Evolutionary conservation across 37 sponge, comb jelly and placozoan genomes (phyloP).

Genomic region (Chondrosia reniformis): DNA sequence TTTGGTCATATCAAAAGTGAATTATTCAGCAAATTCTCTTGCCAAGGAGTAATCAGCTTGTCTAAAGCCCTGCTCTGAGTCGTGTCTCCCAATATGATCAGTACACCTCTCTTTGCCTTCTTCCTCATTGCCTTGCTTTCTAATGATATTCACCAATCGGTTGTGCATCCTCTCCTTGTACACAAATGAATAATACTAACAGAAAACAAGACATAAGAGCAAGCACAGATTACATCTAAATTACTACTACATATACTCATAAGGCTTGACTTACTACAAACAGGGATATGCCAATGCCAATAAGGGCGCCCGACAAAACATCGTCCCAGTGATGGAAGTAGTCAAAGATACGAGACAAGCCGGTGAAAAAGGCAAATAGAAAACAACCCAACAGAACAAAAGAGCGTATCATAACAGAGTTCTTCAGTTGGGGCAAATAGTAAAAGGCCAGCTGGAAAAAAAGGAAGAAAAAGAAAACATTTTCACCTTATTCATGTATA

Average conservation of each 20-base stretch:
- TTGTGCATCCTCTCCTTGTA: slow-evolving; percentile 5
- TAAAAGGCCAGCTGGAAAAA: background rate
- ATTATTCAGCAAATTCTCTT: too few species aligned
- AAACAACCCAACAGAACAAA: slow-evolving; percentile 22
- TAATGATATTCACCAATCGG: too few species aligned
- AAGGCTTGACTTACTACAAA: slow-evolving; percentile 16
- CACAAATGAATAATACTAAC: slow-evolving; percentile 11
- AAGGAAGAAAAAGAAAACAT: background rate
- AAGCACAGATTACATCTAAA: background rate
- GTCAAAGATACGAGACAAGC: slow-evolving; percentile 55
- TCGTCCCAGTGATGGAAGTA: slow-evolving; percentile 58
- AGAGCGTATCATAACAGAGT: background rate
- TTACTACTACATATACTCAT: background rate
- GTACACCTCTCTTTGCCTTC: too few species aligned
- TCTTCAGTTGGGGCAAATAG: background rate
- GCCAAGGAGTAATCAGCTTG: too few species aligned
- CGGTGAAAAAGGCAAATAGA: slow-evolving; percentile 25
- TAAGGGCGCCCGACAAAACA: slow-evolving; percentile 36
- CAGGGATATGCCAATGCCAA: slow-evolving; percentile 33
- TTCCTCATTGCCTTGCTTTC: too few species aligned
- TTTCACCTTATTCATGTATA: background rate
- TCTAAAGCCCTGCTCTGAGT: too few species aligned
- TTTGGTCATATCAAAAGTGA: too few species aligned
- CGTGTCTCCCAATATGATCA: too few species aligned
- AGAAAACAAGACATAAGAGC: background rate